Conservation (phyloP, 1,140 invertebrate species). For the Campoletis sonorensis region DNA sequence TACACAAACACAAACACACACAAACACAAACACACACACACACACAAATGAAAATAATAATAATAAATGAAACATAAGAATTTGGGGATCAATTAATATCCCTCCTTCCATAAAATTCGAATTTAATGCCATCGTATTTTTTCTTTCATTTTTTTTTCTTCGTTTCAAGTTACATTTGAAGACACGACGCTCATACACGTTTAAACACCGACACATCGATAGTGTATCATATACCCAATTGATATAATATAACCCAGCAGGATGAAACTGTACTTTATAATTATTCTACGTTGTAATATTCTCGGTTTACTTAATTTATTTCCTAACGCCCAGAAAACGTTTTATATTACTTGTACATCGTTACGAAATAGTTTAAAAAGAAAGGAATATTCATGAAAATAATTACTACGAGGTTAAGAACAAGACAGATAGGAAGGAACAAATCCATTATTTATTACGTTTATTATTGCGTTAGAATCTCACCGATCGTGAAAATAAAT, state of each 20-base stretch:
- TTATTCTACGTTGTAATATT: constrained; percentile 58
- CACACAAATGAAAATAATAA: too few species aligned
- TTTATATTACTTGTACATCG: constrained; percentile 61
- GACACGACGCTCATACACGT: neutral
- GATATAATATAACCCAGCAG: constrained; percentile 1
- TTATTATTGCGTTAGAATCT: constrained; percentile 70
- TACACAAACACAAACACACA: neutral
- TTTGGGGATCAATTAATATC: too few species aligned
- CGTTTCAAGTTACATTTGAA: neutral
- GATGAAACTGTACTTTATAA: neutral
- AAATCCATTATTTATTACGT: constrained; percentile 56
- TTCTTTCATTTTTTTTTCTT: too few species aligned
- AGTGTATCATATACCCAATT: constrained; percentile 21
- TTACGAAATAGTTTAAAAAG: neutral
- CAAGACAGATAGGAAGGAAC: constrained; percentile 32
- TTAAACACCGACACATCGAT: neutral
- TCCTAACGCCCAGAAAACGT: constrained; percentile 63
- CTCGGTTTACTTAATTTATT: constrained; percentile 73
- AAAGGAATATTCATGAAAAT: constrained; percentile 41
- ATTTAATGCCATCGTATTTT: too few species aligned
- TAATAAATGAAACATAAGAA: too few species aligned
- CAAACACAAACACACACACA: neutral
- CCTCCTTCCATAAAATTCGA: too few species aligned
- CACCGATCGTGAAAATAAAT: constrained; percentile 60
- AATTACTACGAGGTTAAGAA: constrained; percentile 55